These are phyloP conservation scores for Myotis lucifugus DNA, from an alignment of 2,113 vertebrate genomes.

Conservation along the genomic window DNA sequence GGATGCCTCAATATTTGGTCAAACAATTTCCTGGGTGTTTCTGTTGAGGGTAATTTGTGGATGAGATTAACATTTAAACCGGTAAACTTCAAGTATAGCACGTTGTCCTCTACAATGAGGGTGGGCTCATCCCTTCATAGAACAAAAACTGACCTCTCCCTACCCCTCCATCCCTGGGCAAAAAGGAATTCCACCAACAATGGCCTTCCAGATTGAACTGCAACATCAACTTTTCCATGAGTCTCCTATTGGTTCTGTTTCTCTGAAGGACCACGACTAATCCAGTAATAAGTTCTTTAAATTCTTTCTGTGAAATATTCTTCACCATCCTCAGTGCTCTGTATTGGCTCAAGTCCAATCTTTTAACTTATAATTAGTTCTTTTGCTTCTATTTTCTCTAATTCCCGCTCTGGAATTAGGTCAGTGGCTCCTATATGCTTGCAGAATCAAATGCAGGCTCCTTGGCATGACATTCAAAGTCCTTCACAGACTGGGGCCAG, in stretches of 20 bases:
- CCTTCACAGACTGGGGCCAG: background rate
- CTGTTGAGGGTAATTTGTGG: background rate
- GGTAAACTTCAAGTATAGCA: background rate
- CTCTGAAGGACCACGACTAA: background rate
- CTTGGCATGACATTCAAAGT: background rate
- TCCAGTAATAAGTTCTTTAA: background rate
- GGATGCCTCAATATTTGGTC: background rate
- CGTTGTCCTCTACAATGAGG: background rate
- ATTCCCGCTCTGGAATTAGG: conserved; percentile 10
- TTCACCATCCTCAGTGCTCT: background rate
- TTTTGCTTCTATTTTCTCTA: conserved; percentile 42
- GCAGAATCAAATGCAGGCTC: conserved; percentile 33
- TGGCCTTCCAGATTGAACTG: background rate
- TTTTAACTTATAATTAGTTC: conserved; percentile 34
- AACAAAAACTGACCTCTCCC: background rate
- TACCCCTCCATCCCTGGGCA: background rate
- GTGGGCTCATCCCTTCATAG: background rate
- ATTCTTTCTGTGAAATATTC: conserved; percentile 44
- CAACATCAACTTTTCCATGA: background rate
- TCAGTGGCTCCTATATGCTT: conserved; percentile 4
- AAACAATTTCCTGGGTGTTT: background rate
- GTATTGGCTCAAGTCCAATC: background rate
- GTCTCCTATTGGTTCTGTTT: background rate
- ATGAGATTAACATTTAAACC: background rate
- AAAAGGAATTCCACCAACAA: background rate